Conservation (phyloP, 37 sponge, comb jelly and placozoan species). For the Halichondria panicea region DNA sequence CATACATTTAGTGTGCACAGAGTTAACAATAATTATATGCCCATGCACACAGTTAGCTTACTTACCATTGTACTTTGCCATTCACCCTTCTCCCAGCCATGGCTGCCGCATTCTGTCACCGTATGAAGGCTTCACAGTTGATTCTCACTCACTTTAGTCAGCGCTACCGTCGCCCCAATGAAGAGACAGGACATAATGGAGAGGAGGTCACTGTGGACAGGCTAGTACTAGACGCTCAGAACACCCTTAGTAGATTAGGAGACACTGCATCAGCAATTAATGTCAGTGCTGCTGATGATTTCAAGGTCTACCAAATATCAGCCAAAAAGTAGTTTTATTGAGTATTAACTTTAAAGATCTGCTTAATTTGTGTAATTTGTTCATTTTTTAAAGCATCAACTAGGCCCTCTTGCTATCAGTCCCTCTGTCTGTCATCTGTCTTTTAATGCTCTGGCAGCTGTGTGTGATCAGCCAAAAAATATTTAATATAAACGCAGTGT, state of each 20-base stretch:
- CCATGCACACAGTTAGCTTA: neutral
- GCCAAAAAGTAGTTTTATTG: conserved; percentile 7
- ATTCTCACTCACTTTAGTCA: conserved; percentile 91
- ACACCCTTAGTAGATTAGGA: neutral
- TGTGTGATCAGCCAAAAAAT: too few relatives aligned
- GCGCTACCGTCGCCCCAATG: conserved; percentile 61
- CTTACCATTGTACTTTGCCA: neutral
- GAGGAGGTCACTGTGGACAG: conserved; percentile 31
- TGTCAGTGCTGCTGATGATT: conserved; percentile 67
- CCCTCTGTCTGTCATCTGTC: too few relatives aligned
- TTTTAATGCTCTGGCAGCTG: too few relatives aligned
- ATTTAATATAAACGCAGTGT: too few relatives aligned
- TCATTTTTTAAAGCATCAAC: too few relatives aligned
- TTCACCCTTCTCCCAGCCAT: conserved; percentile 44
- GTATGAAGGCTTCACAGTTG: conserved; percentile 51
- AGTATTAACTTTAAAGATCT: neutral
- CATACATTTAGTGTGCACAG: too few relatives aligned
- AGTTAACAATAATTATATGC: neutral
- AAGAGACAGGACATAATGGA: conserved; percentile 43
- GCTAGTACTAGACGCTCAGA: neutral
- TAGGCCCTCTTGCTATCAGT: too few relatives aligned
- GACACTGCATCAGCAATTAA: neutral
- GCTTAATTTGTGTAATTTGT: too few relatives aligned
- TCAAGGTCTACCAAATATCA: conserved; percentile 36
- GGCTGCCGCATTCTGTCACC: conserved; percentile 76